Evolutionary conservation across 2,888 invertebrate species (phyloP).

Genomic region (Drosophila recens): DNA sequence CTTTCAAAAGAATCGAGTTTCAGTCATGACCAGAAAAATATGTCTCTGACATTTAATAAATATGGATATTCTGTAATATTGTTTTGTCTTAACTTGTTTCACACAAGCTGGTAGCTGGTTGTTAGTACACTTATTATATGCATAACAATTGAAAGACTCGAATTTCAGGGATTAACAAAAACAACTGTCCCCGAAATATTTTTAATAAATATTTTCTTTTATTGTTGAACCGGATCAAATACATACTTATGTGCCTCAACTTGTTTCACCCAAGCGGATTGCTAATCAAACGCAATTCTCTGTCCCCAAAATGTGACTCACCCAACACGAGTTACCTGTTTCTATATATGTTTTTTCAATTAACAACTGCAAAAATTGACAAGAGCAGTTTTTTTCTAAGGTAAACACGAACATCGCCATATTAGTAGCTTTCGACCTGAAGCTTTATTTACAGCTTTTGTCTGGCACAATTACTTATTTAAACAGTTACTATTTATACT

Average conservation of each 20-base stretch:
- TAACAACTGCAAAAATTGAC: slow-evolving; percentile 14
- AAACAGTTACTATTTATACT: slow-evolving; percentile 14
- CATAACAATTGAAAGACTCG: slow-evolving; percentile 2
- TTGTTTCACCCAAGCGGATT: slow-evolving; percentile 1
- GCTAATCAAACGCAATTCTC: slow-evolving; percentile 6
- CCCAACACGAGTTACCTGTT: slow-evolving; percentile 22
- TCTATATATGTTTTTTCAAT: slow-evolving; percentile 21
- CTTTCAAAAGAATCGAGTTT: slow-evolving; percentile 27
- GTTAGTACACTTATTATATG: not conserved
- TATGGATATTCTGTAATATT: not conserved
- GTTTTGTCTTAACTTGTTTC: not conserved
- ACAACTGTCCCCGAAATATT: not conserved
- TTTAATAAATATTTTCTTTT: not conserved
- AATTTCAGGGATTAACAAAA: slow-evolving; percentile 16
- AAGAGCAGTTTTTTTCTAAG: slow-evolving; percentile 10
- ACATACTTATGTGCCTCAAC: not conserved
- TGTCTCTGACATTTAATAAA: slow-evolving; percentile 6
- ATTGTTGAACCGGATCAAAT: slow-evolving; percentile 5
- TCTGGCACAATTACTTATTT: slow-evolving; percentile 8
- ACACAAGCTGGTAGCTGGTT: not conserved
- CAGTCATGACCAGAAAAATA: no score
- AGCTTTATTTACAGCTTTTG: slow-evolving; percentile 31
- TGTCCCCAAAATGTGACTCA: slow-evolving; percentile 31
- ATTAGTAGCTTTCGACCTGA: slow-evolving; percentile 16
- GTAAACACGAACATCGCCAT: slow-evolving; percentile 16